Conservation (phyloP, 2,888 invertebrate species). For the Caenorhabditis sp. region DNA sequence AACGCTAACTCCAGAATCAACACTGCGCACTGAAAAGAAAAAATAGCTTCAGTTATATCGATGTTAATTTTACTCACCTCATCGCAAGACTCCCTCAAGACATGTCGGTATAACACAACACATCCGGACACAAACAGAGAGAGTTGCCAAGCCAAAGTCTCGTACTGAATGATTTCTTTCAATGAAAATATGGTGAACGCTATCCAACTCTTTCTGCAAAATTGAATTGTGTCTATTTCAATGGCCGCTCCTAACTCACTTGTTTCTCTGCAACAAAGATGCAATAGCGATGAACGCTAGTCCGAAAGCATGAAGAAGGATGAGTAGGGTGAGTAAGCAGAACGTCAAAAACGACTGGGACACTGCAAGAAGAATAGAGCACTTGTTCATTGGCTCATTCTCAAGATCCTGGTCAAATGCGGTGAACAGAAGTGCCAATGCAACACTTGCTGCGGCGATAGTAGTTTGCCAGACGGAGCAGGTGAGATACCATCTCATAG, state of each 20-base stretch:
- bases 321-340: slow-evolving; percentile 67
- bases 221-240: background rate
- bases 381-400: slow-evolving; percentile 68
- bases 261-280: slow-evolving; percentile 51
- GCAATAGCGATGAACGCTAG: slow-evolving; percentile 45
- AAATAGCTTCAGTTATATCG: background rate
- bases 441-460: slow-evolving; percentile 62
- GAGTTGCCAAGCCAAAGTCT: slow-evolving; percentile 68
- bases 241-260: slow-evolving; percentile 31
- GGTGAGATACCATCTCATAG: slow-evolving; percentile 60
- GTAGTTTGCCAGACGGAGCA: slow-evolving; percentile 74
- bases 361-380: slow-evolving; percentile 70
- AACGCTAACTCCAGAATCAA: slow-evolving; percentile 67
- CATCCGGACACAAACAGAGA: slow-evolving; percentile 69
- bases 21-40: slow-evolving; percentile 48
- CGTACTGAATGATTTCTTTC: slow-evolving; percentile 69
- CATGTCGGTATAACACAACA: slow-evolving; percentile 65
- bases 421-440: slow-evolving; percentile 69
- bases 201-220: slow-evolving; percentile 61
- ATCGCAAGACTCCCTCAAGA: slow-evolving; percentile 65
- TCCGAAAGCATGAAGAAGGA: slow-evolving; percentile 64
- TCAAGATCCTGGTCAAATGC: slow-evolving; percentile 69
- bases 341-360: slow-evolving; percentile 63
- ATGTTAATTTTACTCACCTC: slow-evolving; percentile 60
- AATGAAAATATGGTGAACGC: slow-evolving; percentile 65